phyloP scores from a whole-genome alignment of 2,113 vertebrate genomes.

The Brienomyrus longianalis region DNA sequence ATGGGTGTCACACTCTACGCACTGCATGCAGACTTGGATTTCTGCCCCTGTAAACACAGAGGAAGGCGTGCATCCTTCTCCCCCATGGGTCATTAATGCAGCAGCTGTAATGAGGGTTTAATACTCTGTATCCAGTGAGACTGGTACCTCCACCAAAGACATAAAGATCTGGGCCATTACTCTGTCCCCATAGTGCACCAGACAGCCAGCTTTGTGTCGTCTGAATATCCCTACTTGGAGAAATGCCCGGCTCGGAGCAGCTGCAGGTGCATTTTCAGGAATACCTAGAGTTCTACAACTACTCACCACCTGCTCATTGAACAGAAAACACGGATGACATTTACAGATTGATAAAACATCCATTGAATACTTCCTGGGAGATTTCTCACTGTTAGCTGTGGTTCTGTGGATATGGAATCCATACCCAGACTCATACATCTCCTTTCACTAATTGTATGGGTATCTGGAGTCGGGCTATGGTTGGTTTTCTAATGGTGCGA shows the following conservation, averaged over 20 bases:
- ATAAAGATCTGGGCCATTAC: not conserved
- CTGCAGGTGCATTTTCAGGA: not conserved
- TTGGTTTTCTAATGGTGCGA: no score
- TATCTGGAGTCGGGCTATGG: not conserved
- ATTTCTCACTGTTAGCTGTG: not conserved
- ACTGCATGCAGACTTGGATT: not conserved
- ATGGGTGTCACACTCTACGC: not conserved
- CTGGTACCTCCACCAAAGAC: not conserved
- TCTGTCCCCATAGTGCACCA: not conserved
- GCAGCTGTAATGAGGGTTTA: not conserved
- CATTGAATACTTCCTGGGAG: not conserved
- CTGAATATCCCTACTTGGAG: not conserved
- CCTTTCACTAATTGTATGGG: not conserved
- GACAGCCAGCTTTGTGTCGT: not conserved
- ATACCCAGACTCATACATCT: not conserved
- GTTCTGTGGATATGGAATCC: not conserved
- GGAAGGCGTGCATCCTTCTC: not conserved
- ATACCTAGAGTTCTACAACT: not conserved
- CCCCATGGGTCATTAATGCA: constrained; percentile 3
- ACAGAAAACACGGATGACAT: not conserved
- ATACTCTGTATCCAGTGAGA: not conserved
- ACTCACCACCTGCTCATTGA: not conserved
- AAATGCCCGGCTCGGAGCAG: not conserved
- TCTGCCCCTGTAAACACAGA: constrained; percentile 7
- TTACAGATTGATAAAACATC: not conserved